Evolutionary conservation across 2,113 vertebrate species (phyloP).

Genomic region (Genyomyrus donnyi): DNA sequence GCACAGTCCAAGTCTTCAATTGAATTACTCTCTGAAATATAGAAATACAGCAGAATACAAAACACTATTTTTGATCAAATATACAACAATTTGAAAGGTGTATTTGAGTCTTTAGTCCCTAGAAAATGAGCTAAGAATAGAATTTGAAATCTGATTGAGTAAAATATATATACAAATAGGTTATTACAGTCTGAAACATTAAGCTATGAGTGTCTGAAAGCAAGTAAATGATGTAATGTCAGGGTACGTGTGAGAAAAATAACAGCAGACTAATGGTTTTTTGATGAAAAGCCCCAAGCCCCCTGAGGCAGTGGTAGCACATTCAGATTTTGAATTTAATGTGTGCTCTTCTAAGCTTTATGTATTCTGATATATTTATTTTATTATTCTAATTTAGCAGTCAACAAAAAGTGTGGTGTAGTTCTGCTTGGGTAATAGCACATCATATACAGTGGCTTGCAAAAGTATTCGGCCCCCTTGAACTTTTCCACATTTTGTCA

Average conservation of each 20-base stretch:
- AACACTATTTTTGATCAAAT: slow-evolving; percentile 44
- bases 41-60: neutral
- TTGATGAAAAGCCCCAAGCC: neutral
- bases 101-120: neutral
- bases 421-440: neutral
- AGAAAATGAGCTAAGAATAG: neutral
- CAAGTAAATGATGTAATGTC: slow-evolving; percentile 3
- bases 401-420: neutral
- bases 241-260: neutral
- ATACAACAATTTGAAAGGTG: slow-evolving; percentile 1
- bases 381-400: neutral
- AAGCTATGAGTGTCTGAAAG: neutral
- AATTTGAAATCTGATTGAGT: neutral
- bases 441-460: too few species aligned
- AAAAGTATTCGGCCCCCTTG: too few species aligned
- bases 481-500: too few species aligned
- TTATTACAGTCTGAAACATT: neutral
- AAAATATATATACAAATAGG: neutral
- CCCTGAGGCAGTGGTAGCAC: neutral
- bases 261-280: neutral
- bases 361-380: neutral
- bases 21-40: neutral
- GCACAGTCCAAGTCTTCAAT: neutral
- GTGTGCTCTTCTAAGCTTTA: too few species aligned
- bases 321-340: neutral